phyloP scores from a whole-genome alignment of 2,888 invertebrate genomes.

The Bombylius discolor region DNA sequence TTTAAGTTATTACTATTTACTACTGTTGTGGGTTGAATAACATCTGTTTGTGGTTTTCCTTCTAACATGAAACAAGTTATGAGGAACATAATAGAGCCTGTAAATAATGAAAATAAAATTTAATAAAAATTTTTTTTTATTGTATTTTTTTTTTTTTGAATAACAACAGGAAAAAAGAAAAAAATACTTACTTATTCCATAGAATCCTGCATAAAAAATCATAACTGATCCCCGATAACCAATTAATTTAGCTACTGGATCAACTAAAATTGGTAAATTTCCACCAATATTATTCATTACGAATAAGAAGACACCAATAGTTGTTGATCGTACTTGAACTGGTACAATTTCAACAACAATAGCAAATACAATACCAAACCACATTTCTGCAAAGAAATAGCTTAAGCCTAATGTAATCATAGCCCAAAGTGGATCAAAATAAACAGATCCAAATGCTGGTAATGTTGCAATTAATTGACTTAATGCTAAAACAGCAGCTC shows the following conservation, averaged over 20 bases:
- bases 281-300: constrained; percentile 90
- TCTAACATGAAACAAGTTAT: constrained; percentile 72
- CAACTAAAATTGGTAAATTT: constrained; percentile 75
- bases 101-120: constrained; percentile 7
- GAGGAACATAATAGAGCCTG: constrained; percentile 71
- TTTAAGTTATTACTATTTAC: constrained; percentile 12
- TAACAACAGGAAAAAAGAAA: background rate
- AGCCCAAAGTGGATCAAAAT: constrained; percentile 68
- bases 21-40: background rate
- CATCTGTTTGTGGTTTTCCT: constrained; percentile 32
- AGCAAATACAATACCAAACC: constrained; percentile 87
- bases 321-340: constrained; percentile 64
- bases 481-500: constrained; percentile 65
- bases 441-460: constrained; percentile 74
- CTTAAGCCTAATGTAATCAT: constrained; percentile 80
- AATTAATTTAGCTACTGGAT: constrained; percentile 67
- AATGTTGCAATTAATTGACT: constrained; percentile 75
- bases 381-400: constrained; percentile 88
- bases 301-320: constrained; percentile 76
- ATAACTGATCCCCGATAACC: constrained; percentile 74
- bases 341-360: constrained; percentile 83
- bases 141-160: too few species aligned
- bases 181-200: constrained; percentile 65
- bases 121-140: background rate
- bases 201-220: constrained; percentile 80